Percentiles rank a stretch among this genome's conserved stretches.
Conservation (phyloP, 2,888 invertebrate species). For the Lochmaea capreae region DNA sequence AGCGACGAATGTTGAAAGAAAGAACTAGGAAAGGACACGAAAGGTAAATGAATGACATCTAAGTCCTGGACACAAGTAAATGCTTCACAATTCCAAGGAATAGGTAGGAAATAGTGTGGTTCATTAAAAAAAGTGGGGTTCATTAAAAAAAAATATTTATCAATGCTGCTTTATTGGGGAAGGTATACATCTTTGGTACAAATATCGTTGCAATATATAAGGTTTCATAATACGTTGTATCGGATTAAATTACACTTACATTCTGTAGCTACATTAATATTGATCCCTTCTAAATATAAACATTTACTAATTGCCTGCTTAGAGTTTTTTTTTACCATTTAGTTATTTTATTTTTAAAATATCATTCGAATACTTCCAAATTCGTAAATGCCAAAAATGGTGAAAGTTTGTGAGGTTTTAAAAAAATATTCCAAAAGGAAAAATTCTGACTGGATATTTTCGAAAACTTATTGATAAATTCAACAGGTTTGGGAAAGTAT, state of each 20-base stretch:
- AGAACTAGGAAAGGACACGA: too few relatives aligned
- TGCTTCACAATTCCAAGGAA: not conserved
- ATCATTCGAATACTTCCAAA: too few relatives aligned
- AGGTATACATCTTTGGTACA: slow-evolving; percentile 55
- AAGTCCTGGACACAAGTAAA: too few relatives aligned
- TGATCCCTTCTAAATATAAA: slow-evolving; percentile 57
- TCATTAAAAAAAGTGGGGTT: slow-evolving; percentile 6
- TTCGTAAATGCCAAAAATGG: too few relatives aligned
- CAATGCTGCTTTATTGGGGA: slow-evolving; percentile 47
- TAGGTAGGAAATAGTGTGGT: not conserved
- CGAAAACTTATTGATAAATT: too few relatives aligned
- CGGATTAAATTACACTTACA: slow-evolving; percentile 44
- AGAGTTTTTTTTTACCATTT: slow-evolving; percentile 20
- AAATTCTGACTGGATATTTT: too few relatives aligned
- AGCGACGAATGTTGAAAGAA: too few relatives aligned
- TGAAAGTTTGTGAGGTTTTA: too few relatives aligned
- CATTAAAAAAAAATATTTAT: slow-evolving; percentile 16
- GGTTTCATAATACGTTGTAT: slow-evolving; percentile 47
- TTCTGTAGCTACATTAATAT: slow-evolving; percentile 50
- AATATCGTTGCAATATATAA: slow-evolving; percentile 57
- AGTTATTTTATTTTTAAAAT: not conserved
- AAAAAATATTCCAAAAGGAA: too few relatives aligned
- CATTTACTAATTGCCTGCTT: slow-evolving; percentile 38
- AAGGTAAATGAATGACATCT: too few relatives aligned
- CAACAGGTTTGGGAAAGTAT: too few relatives aligned